These are phyloP conservation scores for Muscidifurax raptorellus DNA, from an alignment of 1,140 invertebrate species.

Conservation along the genomic window DNA sequence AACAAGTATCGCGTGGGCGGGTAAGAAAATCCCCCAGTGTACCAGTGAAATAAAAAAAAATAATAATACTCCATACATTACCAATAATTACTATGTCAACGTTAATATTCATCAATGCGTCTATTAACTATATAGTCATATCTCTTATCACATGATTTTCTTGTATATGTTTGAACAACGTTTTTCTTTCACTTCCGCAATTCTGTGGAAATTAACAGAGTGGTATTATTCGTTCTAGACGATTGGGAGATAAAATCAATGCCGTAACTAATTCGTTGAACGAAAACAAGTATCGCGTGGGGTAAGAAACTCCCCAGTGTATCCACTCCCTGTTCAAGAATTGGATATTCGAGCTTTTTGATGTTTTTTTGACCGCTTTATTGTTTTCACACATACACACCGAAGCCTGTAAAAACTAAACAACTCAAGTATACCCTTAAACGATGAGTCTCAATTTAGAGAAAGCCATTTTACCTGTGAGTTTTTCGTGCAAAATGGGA, in stretches of 20 bases:
- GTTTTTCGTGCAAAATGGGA: conserved; percentile 9
- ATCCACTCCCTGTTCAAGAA: conserved; percentile 19
- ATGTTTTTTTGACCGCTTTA: conserved; percentile 35
- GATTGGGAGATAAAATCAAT: conserved; percentile 54
- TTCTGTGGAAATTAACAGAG: background rate
- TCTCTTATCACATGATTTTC: background rate
- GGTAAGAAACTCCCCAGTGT: conserved; percentile 51
- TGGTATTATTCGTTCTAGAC: conserved; percentile 50
- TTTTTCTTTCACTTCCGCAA: conserved; percentile 2
- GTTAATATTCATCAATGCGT: conserved; percentile 33
- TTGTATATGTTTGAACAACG: background rate
- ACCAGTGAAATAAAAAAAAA: conserved; percentile 50
- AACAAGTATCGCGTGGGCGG: conserved; percentile 54
- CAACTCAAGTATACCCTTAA: conserved; percentile 30
- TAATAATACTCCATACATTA: background rate
- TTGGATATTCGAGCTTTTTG: conserved; percentile 41
- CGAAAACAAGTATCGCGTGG: conserved; percentile 53
- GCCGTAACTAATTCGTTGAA: conserved; percentile 51
- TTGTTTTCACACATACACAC: conserved; percentile 19
- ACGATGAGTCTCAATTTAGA: conserved; percentile 18
- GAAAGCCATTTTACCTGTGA: background rate
- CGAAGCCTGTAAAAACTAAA: conserved; percentile 17
- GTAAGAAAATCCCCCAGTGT: conserved; percentile 51
- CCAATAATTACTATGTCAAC: conserved; percentile 36
- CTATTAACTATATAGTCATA: conserved; percentile 27